Evolutionary conservation across 2,113 vertebrate species (phyloP).

Genomic region (Polypterus bichir): DNA sequence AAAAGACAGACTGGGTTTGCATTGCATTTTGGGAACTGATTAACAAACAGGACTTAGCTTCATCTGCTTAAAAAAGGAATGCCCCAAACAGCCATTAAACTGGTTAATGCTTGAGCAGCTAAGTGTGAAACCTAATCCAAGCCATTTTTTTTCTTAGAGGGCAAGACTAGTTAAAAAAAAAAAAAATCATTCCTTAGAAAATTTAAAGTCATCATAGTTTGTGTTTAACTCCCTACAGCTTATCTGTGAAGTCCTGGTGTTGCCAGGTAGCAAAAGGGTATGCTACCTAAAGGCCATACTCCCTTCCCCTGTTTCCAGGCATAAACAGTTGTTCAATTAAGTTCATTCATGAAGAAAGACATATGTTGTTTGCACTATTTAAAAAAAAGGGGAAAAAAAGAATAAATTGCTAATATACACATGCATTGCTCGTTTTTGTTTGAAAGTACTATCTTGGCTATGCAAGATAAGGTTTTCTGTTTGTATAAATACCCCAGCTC

Average conservation of each 20-base stretch:
- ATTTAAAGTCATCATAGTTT: neutral
- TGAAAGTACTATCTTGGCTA: too few relatives aligned
- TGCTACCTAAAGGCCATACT: neutral
- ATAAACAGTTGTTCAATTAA: too few relatives aligned
- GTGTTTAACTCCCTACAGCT: neutral
- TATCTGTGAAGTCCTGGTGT: conserved; percentile 3
- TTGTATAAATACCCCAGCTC: too few relatives aligned
- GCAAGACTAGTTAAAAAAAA: neutral
- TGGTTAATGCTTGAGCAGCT: conserved; percentile 1
- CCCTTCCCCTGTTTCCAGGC: too few relatives aligned
- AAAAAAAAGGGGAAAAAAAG: too few relatives aligned
- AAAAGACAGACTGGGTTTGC: neutral
- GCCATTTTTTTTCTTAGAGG: neutral
- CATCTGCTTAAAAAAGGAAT: conserved; percentile 2
- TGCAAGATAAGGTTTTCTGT: too few relatives aligned
- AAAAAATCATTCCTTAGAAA: neutral
- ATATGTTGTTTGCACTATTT: too few relatives aligned
- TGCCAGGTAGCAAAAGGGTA: neutral
- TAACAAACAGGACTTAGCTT: neutral
- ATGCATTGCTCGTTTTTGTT: too few relatives aligned
- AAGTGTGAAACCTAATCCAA: conserved; percentile 3
- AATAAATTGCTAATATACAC: too few relatives aligned
- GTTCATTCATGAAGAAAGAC: too few relatives aligned
- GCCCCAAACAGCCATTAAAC: neutral
- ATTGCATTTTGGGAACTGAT: neutral